Conservation (phyloP, 1,140 invertebrate species). For the Neuroterus valhalla region DNA sequence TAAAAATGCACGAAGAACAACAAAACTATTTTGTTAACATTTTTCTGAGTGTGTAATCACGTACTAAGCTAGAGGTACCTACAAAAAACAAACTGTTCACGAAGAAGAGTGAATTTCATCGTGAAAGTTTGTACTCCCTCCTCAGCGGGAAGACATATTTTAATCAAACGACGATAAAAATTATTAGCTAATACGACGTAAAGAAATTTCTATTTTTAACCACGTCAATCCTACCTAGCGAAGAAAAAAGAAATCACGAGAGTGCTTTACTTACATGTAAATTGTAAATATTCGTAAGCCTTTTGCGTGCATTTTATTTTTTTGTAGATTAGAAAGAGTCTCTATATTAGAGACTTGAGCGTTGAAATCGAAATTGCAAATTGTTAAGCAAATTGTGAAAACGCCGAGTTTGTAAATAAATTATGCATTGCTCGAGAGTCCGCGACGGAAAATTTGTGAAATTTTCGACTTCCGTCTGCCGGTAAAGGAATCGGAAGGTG, state of each 20-base stretch:
- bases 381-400: neutral
- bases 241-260: conserved; percentile 22
- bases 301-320: conserved; percentile 32
- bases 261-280: neutral
- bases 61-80: too few relatives aligned
- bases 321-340: conserved; percentile 39
- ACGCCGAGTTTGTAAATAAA: conserved; percentile 1
- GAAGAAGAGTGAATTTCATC: neutral
- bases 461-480: neutral
- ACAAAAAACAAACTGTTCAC: too few relatives aligned
- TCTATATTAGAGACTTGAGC: conserved; percentile 61
- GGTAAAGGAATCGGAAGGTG: neutral
- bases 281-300: conserved; percentile 35
- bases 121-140: neutral
- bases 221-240: conserved; percentile 12
- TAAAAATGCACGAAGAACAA: too few relatives aligned
- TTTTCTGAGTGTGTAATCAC: too few relatives aligned
- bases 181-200: conserved; percentile 12
- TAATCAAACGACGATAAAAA: conserved; percentile 29
- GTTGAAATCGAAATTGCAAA: neutral
- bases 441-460: neutral
- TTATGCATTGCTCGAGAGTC: conserved; percentile 12
- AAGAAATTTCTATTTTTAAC: conserved; percentile 34
- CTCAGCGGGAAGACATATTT: conserved; percentile 11
- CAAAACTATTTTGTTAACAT: too few relatives aligned